phyloP scores from a whole-genome alignment of 2,797 vertebrate species.

The Champsocephalus gunnari region DNA sequence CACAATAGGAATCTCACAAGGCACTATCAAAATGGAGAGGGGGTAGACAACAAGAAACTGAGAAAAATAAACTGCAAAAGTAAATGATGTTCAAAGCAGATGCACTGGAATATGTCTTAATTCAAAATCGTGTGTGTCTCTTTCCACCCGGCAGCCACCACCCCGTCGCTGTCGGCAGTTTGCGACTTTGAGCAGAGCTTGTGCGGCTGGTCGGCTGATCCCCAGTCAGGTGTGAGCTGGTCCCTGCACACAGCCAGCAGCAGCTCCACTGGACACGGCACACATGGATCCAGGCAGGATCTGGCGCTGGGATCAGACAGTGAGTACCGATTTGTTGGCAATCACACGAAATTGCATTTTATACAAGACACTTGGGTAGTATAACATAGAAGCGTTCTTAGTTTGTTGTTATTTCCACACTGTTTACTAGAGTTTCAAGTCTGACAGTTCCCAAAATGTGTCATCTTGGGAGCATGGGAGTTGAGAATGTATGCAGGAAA shows the following conservation, averaged over 20 bases:
- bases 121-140: constrained; percentile 16
- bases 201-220: constrained; percentile 95
- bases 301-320: constrained; percentile 78
- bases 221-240: constrained; percentile 89
- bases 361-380: fast-evolving
- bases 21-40: constrained; percentile 16
- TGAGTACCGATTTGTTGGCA: constrained; percentile 59
- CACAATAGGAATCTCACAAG: constrained; percentile 19
- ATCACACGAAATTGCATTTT: neutral
- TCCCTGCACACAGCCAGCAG: constrained; percentile 83
- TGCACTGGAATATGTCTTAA: neutral
- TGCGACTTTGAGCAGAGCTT: constrained; percentile 93
- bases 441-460: neutral
- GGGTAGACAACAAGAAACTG: neutral
- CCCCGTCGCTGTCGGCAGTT: constrained; percentile 87
- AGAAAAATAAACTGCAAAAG: neutral
- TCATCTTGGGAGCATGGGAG: neutral
- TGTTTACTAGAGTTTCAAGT: neutral
- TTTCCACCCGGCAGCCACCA: constrained; percentile 71
- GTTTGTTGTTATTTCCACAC: neutral
- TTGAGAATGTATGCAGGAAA: neutral
- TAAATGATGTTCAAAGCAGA: neutral
- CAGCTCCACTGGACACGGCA: constrained; percentile 67
- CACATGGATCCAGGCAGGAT: constrained; percentile 77
- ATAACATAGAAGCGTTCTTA: neutral